phyloP scores from a whole-genome alignment of 2,797 vertebrate genomes.

The Enteromius viviparus region DNA sequence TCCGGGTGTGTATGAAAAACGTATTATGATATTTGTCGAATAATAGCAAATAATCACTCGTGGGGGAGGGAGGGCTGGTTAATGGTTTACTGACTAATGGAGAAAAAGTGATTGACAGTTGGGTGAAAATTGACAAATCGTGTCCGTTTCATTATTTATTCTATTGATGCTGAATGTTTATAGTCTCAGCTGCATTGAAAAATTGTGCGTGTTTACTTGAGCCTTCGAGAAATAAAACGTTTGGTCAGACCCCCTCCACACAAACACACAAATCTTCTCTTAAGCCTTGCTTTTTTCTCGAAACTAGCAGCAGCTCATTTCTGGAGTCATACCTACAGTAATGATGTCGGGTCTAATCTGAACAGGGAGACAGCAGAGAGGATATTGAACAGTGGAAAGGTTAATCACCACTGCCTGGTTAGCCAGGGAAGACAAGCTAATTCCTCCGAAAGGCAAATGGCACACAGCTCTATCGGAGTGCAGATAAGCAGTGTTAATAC shows the following conservation, averaged over 20 bases:
- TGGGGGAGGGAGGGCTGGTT: constrained; percentile 82
- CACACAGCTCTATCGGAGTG: constrained; percentile 87
- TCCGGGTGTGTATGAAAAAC: constrained; percentile 82
- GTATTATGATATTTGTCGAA: constrained; percentile 91
- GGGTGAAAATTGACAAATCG: constrained; percentile 62
- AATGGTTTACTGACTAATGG: constrained; percentile 92
- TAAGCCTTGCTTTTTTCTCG: background rate
- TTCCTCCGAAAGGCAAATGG: constrained; percentile 92
- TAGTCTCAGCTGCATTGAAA: constrained; percentile 20
- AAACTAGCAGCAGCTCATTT: constrained; percentile 50
- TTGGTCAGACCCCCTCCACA: constrained; percentile 1
- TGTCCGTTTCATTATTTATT: constrained; percentile 50
- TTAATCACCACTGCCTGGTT: constrained; percentile 92
- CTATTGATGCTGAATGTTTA: constrained; percentile 42
- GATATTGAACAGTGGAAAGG: constrained; percentile 73
- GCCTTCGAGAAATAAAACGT: constrained; percentile 15
- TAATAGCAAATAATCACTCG: constrained; percentile 79
- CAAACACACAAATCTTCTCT: background rate
- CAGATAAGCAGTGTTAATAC: constrained; percentile 94
- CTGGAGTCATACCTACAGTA: constrained; percentile 57
- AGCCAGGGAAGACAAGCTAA: constrained; percentile 91
- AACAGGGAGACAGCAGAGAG: constrained; percentile 51
- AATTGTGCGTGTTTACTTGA: constrained; percentile 33
- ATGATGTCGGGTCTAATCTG: constrained; percentile 62
- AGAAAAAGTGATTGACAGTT: constrained; percentile 88